phyloP scores from a whole-genome alignment of 2,797 vertebrate genomes.

The Chaenodraco wilsoni region DNA sequence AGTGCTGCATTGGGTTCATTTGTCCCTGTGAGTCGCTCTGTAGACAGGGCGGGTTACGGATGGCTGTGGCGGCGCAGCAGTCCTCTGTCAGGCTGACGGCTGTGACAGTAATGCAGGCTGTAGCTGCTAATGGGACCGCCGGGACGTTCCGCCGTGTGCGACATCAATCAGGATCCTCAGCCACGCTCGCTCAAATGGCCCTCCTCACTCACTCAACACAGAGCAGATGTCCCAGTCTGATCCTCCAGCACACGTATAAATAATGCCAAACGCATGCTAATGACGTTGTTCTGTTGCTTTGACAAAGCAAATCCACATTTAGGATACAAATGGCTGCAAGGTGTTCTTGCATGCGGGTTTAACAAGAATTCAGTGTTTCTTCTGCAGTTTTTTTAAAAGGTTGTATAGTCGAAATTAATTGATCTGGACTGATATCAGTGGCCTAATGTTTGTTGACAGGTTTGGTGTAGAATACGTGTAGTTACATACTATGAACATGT shows the following conservation, averaged over 20 bases:
- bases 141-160: conserved; percentile 72
- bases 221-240: conserved; percentile 78
- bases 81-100: conserved; percentile 67
- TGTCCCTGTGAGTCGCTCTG: conserved; percentile 51
- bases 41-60: conserved; percentile 66
- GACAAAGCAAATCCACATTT: conserved; percentile 58
- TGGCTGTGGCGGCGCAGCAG: conserved; percentile 51
- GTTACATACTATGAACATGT: no score
- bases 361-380: not conserved
- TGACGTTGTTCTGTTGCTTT: conserved; percentile 67
- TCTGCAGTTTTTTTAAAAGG: not conserved
- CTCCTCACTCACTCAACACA: conserved; percentile 76
- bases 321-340: conserved; percentile 48
- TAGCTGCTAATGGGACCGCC: conserved; percentile 81
- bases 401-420: not conserved
- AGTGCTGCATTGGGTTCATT: conserved; percentile 65
- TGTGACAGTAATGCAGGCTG: conserved; percentile 80
- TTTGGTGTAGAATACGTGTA: conserved; percentile 3
- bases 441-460: not conserved
- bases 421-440: not conserved
- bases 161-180: conserved; percentile 81
- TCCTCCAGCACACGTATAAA: conserved; percentile 61
- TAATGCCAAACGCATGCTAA: conserved; percentile 76
- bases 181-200: conserved; percentile 73
- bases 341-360: conserved; percentile 15